These are phyloP conservation scores for Hemicentrotus pulcherrimus DNA, from an alignment of 35 echinoderm and acorn worm species.

Conservation along the genomic window DNA sequence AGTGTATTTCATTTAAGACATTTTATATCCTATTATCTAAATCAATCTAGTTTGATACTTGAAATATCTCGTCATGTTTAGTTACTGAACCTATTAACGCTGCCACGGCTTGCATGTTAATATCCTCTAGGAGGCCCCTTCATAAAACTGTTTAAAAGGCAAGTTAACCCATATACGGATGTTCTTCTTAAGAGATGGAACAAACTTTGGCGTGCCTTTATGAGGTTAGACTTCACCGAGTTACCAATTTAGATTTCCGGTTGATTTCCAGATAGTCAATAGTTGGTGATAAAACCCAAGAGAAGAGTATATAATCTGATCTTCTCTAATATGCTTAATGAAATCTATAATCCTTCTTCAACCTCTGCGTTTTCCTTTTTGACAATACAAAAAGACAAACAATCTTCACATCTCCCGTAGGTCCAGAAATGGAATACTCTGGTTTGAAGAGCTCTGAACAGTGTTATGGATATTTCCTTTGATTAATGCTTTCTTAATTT, in stretches of 20 bases:
- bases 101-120: background rate
- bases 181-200: background rate
- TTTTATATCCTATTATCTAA: background rate
- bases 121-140: background rate
- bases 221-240: background rate
- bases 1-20: background rate
- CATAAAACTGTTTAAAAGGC: background rate
- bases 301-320: background rate
- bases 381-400: background rate
- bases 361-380: background rate
- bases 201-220: background rate
- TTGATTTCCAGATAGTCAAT: background rate
- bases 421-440: background rate
- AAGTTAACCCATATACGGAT: background rate
- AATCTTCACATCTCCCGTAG: conserved; percentile 1
- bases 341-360: background rate
- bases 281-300: background rate
- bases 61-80: no score
- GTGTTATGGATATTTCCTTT: background rate
- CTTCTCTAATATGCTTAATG: background rate
- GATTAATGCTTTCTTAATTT: conserved; percentile 20
- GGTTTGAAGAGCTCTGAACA: background rate
- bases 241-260: background rate
- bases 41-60: background rate
- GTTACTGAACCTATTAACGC: no score